These are phyloP conservation scores for Elymnias hypermnestra DNA, from an alignment of 1,140 invertebrate genomes.

Conservation along the genomic window DNA sequence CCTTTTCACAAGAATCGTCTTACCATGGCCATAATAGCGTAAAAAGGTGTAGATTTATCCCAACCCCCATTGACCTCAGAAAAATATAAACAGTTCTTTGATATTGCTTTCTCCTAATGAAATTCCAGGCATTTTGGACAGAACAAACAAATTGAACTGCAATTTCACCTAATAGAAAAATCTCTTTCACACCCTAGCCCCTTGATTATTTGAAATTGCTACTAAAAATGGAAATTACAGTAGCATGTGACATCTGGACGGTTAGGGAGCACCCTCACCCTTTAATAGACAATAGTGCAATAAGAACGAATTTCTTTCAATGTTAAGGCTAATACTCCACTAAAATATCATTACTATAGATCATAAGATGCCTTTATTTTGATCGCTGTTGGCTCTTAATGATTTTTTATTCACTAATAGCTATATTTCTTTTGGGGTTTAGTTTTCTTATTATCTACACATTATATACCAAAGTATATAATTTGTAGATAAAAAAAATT, in stretches of 20 bases:
- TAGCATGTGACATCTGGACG: conserved; percentile 7
- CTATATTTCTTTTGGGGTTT: too few relatives aligned
- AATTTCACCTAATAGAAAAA: conserved; percentile 2
- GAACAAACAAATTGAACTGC: neutral
- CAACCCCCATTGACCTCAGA: too few relatives aligned
- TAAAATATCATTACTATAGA: neutral
- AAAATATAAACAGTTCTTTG: too few relatives aligned
- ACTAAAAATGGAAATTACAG: conserved; percentile 14
- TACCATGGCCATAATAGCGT: too few relatives aligned
- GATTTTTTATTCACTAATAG: too few relatives aligned
- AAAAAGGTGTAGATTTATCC: too few relatives aligned
- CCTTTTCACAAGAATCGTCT: too few relatives aligned
- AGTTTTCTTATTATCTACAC: too few relatives aligned
- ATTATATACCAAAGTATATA: too few relatives aligned
- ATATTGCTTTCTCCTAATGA: neutral
- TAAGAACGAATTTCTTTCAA: conserved; percentile 1
- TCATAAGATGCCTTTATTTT: too few relatives aligned
- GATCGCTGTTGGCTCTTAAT: too few relatives aligned
- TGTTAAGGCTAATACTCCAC: neutral
- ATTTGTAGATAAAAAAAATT: too few relatives aligned
- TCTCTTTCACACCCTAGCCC: conserved; percentile 5
- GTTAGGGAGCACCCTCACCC: conserved; percentile 3
- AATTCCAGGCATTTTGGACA: neutral
- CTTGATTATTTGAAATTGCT: conserved; percentile 12
- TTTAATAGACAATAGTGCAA: conserved; percentile 3